Conservation (phyloP, 2,888 invertebrate species). For the Diplolepis rosae region DNA sequence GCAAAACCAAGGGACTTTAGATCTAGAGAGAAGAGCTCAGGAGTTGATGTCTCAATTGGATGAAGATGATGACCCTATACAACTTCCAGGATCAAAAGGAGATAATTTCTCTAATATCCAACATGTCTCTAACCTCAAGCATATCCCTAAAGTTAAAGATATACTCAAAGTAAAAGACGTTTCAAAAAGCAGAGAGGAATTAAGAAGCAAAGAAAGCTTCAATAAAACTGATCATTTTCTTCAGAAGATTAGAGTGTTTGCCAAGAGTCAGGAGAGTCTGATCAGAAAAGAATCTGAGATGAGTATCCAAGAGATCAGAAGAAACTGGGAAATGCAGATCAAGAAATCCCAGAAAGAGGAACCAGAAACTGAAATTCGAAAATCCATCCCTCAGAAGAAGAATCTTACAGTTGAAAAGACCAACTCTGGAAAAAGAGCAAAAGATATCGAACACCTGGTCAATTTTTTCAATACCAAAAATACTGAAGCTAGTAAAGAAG, state of each 20-base stretch:
- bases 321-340: slow-evolving; percentile 68
- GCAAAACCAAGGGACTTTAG: slow-evolving; percentile 62
- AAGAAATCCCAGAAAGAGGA: slow-evolving; percentile 45
- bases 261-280: slow-evolving; percentile 61
- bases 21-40: slow-evolving; percentile 66
- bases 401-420: slow-evolving; percentile 31
- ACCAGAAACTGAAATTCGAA: slow-evolving; percentile 12
- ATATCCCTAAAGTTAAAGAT: not conserved
- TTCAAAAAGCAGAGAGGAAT: slow-evolving; percentile 47
- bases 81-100: too few species aligned
- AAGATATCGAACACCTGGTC: slow-evolving; percentile 70
- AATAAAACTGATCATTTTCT: too few species aligned
- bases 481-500: slow-evolving; percentile 52
- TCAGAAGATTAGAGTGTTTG: slow-evolving; percentile 49
- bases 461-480: slow-evolving; percentile 72
- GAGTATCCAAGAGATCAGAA: slow-evolving; percentile 64
- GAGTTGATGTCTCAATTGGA: slow-evolving; percentile 66
- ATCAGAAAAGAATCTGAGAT: slow-evolving; percentile 51
- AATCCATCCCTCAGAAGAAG: slow-evolving; percentile 12
- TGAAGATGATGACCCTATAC: slow-evolving; percentile 64
- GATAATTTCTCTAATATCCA: not conserved
- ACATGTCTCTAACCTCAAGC: not conserved
- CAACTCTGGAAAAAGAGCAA: slow-evolving; percentile 55
- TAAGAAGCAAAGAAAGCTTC: slow-evolving; percentile 37
- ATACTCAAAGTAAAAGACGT: not conserved